Base-by-base conservation (phyloP, 2,797 vertebrate species). In the Periophthalmus magnuspinnatus region DNA sequence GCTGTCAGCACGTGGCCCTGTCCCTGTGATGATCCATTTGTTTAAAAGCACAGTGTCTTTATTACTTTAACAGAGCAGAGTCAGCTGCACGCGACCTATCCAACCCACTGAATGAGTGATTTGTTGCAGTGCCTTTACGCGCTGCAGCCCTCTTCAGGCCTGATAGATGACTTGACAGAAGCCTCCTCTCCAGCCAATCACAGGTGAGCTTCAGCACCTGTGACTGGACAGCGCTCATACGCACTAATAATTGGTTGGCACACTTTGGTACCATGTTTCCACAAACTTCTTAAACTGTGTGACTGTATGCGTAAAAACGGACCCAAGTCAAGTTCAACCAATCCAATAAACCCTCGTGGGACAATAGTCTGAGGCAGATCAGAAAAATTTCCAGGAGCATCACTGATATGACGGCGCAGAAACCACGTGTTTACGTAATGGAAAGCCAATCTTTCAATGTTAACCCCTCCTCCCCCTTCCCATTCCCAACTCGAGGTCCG, bases 361-460 rank as follows among this genome's bases (percentile, higher is more conserved):
- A 86, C 86, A 76, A 68, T 19, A 61, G 74, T 84, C 77, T 83
- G 65, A 59, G 65, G 76, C 41, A 63, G 75, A 80, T 85, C 82
- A 83, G 75, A 74, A 6, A 75, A 67, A 80, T 83, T 83, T 81
- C 82, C 77, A 74, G 79, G 83, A 85, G 88, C 90, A 89, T 91
- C 87, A 69, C 72, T 78, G 88, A 89, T 88, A 87, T 90, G 92
- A 93, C 91, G 88, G 92, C 88, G 90, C 87, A 90, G 78, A 87
- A 91, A 93, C 92, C 96, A 97, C 95, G 95, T 97, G 95, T 95
- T 93, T 93, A 94, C 94, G 94, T 96, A 95, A 96, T 91, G 94
- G 95, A 93, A 94, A 92, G 91, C 88, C 94, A 94, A 92, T 93
- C 89, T 95, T 95, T 94, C 92, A 92, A 88, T 95, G 52, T 91